Evolutionary conservation across 2,888 invertebrate genomes (phyloP), one percentile per base, ranked within the genome.

Genomic region (Eulithis prunata): DNA sequence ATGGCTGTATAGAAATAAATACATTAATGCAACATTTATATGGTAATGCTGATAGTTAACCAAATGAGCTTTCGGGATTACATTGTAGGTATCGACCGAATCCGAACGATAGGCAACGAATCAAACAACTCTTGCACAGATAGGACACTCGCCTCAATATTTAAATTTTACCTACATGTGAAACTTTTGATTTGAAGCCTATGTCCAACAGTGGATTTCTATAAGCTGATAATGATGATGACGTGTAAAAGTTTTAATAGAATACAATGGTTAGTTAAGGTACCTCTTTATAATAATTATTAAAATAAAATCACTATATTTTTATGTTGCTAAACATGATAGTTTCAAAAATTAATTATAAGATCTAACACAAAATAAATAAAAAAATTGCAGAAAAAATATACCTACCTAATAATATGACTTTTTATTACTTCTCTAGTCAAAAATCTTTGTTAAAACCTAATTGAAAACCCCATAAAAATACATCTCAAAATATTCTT

Each of bases 21-120:
- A 69, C 71, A 72, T 63, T 71, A 68, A 63, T 63, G 57, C 59
- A 60, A 54, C 68, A 72, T 72, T 71, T 64, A 58, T 71, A 71
- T 71, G 69, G 41, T 68, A 72, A 72, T 72, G 41, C 51, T 36
- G 63, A 64, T 52, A 54, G 60, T 69, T 69, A 67, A 58, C 49
- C 45, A 66, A 70, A 68, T 52, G 64, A 66, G 68, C 46, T 71
- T 69, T 61, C 47, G 21, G 62, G 66, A 67, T 69, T 70, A 66
- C 64, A 66, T 66, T 62, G 57, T 68, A 63, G 54, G 52, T 57
- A 65, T 65, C 57, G 51, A 58, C 45, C 12, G 55, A 51, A 56
- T 45, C 21, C 43, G 28, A 63, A 53, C 11, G 21, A 49, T 54
- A 54, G 52, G 11, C 62, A 66, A 58, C 21, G 57, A 62, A 36